Evolutionary conservation across 2,888 invertebrate species (phyloP).

Genomic region (Stenotaenia linearis): DNA sequence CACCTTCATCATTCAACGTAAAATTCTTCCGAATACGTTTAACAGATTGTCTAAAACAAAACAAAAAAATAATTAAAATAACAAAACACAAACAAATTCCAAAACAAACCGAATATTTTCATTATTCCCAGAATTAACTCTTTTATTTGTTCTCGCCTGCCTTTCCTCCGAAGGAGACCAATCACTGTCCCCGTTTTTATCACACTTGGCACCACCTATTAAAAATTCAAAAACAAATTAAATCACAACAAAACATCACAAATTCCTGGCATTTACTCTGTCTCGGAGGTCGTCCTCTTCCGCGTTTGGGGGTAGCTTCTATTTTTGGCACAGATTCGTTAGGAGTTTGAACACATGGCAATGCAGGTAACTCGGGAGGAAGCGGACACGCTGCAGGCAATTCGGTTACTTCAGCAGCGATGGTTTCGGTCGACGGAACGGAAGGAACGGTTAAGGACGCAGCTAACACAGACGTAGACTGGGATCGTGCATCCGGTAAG

Average conservation of each 20-base stretch:
- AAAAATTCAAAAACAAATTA: not conserved
- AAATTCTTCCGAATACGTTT: not conserved
- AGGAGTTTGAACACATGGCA: not conserved
- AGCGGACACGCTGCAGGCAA: not conserved
- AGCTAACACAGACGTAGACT: not conserved
- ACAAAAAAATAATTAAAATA: not conserved
- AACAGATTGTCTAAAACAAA: not conserved
- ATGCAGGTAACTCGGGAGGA: not conserved
- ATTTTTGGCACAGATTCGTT: constrained; percentile 26
- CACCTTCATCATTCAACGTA: not conserved
- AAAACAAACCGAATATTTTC: constrained; percentile 2
- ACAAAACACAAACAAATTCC: not conserved
- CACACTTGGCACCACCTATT: not conserved
- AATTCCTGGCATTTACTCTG: not conserved
- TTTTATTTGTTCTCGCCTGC: not conserved
- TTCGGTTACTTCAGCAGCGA: not conserved
- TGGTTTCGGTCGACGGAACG: not conserved
- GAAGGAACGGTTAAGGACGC: not conserved
- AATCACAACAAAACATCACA: not conserved
- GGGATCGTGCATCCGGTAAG: not conserved
- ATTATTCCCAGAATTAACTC: not conserved
- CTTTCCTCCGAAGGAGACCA: constrained; percentile 30
- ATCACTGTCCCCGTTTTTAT: constrained; percentile 29
- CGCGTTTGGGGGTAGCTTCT: not conserved
- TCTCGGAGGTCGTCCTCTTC: constrained; percentile 24